phyloP scores from a whole-genome alignment of 2,888 invertebrate genomes.

The Operophtera brumata region DNA sequence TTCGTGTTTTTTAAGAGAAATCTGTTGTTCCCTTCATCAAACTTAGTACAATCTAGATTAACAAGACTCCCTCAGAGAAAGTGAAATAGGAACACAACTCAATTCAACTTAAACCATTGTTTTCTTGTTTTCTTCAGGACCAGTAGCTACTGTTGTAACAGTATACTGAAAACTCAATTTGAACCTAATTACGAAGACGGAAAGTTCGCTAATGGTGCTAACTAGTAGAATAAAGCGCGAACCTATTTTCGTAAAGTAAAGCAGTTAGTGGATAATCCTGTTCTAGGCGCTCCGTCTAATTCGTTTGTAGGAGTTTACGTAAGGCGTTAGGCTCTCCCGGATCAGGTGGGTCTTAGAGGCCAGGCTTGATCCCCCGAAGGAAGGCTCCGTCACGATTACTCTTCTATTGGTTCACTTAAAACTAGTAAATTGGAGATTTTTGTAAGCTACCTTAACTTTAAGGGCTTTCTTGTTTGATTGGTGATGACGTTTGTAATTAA shows the following conservation, averaged over 20 bases:
- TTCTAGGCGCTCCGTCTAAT: slow-evolving; percentile 57
- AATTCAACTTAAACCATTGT: slow-evolving; percentile 26
- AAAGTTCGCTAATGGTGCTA: slow-evolving; percentile 27
- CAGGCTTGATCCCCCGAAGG: slow-evolving; percentile 45
- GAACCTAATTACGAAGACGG: slow-evolving; percentile 25
- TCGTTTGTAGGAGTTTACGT: slow-evolving; percentile 58
- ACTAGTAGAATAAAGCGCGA: slow-evolving; percentile 33
- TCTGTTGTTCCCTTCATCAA: too few species aligned
- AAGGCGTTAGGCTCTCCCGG: slow-evolving; percentile 44
- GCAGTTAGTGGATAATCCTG: slow-evolving; percentile 56
- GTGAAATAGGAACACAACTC: slow-evolving; percentile 23
- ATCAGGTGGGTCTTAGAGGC: slow-evolving; percentile 53
- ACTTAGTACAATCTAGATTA: slow-evolving; percentile 4
- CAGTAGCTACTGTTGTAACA: slow-evolving; percentile 1
- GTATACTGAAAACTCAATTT: slow-evolving; percentile 20
- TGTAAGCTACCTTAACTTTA: slow-evolving; percentile 5
- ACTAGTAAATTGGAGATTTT: slow-evolving; percentile 32
- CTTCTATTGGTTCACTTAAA: slow-evolving; percentile 40
- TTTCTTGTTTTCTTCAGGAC: slow-evolving; percentile 16
- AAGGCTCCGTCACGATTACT: slow-evolving; percentile 50
- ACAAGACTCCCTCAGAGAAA: slow-evolving; percentile 12
- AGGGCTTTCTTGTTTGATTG: background rate
- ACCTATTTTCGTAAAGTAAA: slow-evolving; percentile 49
- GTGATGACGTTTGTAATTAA: too few species aligned
- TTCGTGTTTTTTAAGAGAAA: too few species aligned